Percentiles rank a stretch among this genome's conserved stretches.
These are phyloP conservation scores for Marcusenius ussheri DNA, from an alignment of 2,113 vertebrate genomes.

Conservation along the genomic window DNA sequence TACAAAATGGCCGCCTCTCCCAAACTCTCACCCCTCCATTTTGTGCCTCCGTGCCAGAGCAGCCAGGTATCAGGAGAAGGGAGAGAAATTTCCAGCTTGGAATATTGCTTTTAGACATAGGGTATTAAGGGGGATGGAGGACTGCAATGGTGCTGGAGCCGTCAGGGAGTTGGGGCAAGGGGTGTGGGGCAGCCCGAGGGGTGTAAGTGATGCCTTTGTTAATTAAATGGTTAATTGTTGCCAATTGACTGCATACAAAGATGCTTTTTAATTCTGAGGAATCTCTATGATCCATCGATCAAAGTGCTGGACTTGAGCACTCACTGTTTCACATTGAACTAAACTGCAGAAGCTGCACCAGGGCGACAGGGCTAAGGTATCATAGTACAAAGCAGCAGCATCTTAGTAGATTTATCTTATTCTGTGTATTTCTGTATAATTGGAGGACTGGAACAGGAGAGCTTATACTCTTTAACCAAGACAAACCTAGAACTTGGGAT, in stretches of 20 bases:
- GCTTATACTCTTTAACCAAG: background rate
- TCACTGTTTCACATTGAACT: slow-evolving; percentile 58
- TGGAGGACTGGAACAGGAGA: background rate
- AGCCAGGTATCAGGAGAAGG: slow-evolving; percentile 63
- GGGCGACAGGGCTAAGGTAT: background rate
- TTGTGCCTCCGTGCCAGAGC: slow-evolving; percentile 60
- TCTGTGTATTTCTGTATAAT: background rate
- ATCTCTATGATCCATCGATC: slow-evolving; percentile 46
- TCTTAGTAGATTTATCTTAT: background rate
- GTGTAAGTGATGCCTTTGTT: slow-evolving; percentile 41
- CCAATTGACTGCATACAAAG: slow-evolving; percentile 60
- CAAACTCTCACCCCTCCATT: slow-evolving; percentile 54
- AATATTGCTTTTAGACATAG: background rate
- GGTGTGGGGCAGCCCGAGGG: background rate
- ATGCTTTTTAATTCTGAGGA: slow-evolving; percentile 56
- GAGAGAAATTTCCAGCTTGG: slow-evolving; percentile 25
- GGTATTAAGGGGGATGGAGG: slow-evolving; percentile 24
- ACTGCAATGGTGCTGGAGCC: slow-evolving; percentile 35
- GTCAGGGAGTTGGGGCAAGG: slow-evolving; percentile 22
- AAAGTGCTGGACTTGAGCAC: slow-evolving; percentile 68
- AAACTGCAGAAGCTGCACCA: slow-evolving; percentile 23
- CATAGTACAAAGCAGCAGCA: background rate
- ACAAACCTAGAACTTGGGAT: background rate
- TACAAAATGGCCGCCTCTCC: slow-evolving; percentile 69
- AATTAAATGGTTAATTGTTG: slow-evolving; percentile 59